Percentiles rank a stretch among this genome's conserved stretches.
Conservation (phyloP, 2,113 vertebrate species). For the Brachyhypopomus gauderio region DNA sequence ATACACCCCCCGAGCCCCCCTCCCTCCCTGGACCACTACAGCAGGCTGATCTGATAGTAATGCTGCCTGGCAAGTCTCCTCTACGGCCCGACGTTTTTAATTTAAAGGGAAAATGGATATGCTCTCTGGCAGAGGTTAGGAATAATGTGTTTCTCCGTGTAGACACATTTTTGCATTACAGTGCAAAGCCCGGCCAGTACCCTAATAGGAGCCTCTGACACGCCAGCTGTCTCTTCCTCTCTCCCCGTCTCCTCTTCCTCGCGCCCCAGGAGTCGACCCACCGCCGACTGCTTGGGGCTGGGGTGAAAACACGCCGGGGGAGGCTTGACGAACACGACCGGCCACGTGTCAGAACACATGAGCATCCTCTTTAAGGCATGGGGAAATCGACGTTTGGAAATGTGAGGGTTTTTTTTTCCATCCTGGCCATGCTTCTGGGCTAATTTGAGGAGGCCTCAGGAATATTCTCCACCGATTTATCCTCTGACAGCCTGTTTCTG, state of each 20-base stretch:
- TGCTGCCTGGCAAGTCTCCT: slow-evolving; percentile 34
- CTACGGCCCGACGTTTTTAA: slow-evolving; percentile 32
- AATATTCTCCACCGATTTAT: neutral
- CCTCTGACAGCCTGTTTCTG: slow-evolving; percentile 28
- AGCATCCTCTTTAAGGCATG: slow-evolving; percentile 32
- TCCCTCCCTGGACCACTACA: neutral
- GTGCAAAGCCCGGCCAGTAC: slow-evolving; percentile 19
- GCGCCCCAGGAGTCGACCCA: slow-evolving; percentile 7
- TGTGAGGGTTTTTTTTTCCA: neutral
- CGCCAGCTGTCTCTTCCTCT: slow-evolving; percentile 28
- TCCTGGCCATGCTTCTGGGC: neutral
- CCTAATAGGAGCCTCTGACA: slow-evolving; percentile 49
- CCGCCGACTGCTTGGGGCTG: slow-evolving; percentile 23
- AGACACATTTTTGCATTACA: slow-evolving; percentile 47
- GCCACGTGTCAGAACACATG: slow-evolving; percentile 36
- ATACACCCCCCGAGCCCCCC: neutral
- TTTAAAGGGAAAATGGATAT: slow-evolving; percentile 48
- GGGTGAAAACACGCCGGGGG: slow-evolving; percentile 32
- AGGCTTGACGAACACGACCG: slow-evolving; percentile 31
- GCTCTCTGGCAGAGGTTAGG: slow-evolving; percentile 32
- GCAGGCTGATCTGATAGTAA: slow-evolving; percentile 38
- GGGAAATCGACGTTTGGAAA: neutral
- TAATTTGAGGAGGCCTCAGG: slow-evolving; percentile 11
- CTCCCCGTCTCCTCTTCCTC: slow-evolving; percentile 20
- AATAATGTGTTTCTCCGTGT: slow-evolving; percentile 48